These are phyloP conservation scores for Propithecus deckenii DNA, from an alignment of 2,797 vertebrate genomes.

Conservation along the genomic window DNA sequence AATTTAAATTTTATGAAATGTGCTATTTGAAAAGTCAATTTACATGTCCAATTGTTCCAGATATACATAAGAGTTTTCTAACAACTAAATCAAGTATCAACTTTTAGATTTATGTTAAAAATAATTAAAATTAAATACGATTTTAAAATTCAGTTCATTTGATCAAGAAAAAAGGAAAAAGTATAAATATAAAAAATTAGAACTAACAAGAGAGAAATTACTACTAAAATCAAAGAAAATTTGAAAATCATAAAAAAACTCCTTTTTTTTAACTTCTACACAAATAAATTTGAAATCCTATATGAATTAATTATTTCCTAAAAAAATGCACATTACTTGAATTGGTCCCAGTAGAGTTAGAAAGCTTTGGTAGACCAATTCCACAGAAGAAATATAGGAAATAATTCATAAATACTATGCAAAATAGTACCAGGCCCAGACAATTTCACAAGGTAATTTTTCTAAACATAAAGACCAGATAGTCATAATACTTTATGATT, in stretches of 20 bases:
- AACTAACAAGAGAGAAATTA: neutral
- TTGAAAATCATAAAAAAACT: neutral
- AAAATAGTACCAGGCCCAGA: neutral
- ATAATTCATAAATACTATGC: neutral
- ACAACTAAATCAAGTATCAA: neutral
- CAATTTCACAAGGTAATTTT: neutral
- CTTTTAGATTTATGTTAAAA: neutral
- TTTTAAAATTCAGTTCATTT: neutral
- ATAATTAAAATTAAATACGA: neutral
- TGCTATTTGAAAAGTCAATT: neutral
- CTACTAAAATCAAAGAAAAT: neutral
- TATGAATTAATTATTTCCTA: neutral
- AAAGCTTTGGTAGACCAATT: neutral
- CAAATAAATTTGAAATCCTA: neutral
- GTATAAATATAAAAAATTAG: neutral
- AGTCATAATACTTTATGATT: neutral
- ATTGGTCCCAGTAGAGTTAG: neutral
- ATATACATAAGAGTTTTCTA: neutral
- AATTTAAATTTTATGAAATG: neutral
- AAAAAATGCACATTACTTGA: neutral
- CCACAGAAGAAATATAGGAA: neutral
- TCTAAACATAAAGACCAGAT: neutral
- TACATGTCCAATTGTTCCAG: neutral
- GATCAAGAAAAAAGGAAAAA: neutral
- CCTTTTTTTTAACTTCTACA: neutral